These are phyloP conservation scores for Nasonia vitripennis DNA, from an alignment of 1,140 invertebrate genomes.

Conservation along the genomic window DNA sequence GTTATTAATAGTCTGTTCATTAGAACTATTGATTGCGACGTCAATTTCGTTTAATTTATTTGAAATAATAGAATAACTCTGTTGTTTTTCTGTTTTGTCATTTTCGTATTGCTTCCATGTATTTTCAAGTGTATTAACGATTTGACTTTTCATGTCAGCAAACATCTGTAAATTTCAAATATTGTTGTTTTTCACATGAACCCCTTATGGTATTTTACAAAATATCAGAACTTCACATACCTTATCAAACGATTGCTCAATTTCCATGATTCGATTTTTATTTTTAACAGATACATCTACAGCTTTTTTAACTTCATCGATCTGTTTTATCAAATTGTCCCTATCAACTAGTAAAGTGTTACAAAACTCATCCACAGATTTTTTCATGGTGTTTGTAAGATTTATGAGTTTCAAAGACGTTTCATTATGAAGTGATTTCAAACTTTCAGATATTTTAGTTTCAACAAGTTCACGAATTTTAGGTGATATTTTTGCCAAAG, in stretches of 20 bases:
- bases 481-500: slow-evolving; percentile 58
- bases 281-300: slow-evolving; percentile 55
- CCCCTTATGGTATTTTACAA: slow-evolving; percentile 4
- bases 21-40: slow-evolving; percentile 51
- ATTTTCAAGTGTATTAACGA: slow-evolving; percentile 61
- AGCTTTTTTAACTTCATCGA: slow-evolving; percentile 57
- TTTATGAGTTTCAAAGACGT: slow-evolving; percentile 61
- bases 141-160: slow-evolving; percentile 52
- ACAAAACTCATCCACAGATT: slow-evolving; percentile 61
- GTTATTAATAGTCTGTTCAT: slow-evolving; percentile 47
- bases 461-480: slow-evolving; percentile 62
- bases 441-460: slow-evolving; percentile 63
- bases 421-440: slow-evolving; percentile 58
- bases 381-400: slow-evolving; percentile 56
- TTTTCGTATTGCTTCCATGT: slow-evolving; percentile 58
- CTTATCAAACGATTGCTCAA: slow-evolving; percentile 56
- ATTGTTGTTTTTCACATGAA: not conserved
- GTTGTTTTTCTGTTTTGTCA: slow-evolving; percentile 52
- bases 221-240: slow-evolving; percentile 55
- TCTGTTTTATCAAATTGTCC: slow-evolving; percentile 56
- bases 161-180: slow-evolving; percentile 39
- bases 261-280: slow-evolving; percentile 59
- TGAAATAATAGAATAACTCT: slow-evolving; percentile 53
- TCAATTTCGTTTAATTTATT: slow-evolving; percentile 56
- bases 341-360: slow-evolving; percentile 56